Percentiles rank a stretch among this genome's conserved stretches.
phyloP scores from a whole-genome alignment of 2,113 vertebrate genomes.

The Hippopotamus amphibius region DNA sequence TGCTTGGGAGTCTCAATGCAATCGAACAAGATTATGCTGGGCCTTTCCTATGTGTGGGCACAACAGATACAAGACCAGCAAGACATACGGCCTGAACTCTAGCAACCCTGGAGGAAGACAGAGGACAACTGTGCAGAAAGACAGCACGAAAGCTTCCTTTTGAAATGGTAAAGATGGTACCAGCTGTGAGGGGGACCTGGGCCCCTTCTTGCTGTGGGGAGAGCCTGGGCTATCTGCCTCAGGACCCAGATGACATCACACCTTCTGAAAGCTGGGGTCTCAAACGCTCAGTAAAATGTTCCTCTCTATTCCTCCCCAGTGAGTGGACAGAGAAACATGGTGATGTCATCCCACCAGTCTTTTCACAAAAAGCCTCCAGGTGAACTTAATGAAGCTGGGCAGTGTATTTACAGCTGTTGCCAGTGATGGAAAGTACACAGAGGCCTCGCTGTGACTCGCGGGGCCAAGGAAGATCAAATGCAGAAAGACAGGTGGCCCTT shows the following conservation, averaged over 20 bases:
- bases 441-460: background rate
- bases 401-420: constrained; percentile 71
- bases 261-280: constrained; percentile 11
- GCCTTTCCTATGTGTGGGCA: background rate
- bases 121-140: background rate
- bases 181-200: background rate
- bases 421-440: background rate
- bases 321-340: constrained; percentile 13
- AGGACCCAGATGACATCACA: background rate
- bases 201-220: background rate
- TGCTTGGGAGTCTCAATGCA: background rate
- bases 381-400: constrained; percentile 70
- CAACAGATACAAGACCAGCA: background rate
- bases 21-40: background rate
- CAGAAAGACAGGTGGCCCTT: background rate
- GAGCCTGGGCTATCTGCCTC: background rate
- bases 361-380: constrained; percentile 32
- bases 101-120: background rate
- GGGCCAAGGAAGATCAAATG: background rate
- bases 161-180: background rate
- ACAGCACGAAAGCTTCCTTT: background rate
- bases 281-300: background rate
- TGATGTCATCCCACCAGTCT: constrained; percentile 27
- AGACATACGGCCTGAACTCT: background rate
- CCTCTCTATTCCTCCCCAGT: background rate